phyloP scores from a whole-genome alignment of 2,888 invertebrate genomes.

The Drosophila pegasa region DNA sequence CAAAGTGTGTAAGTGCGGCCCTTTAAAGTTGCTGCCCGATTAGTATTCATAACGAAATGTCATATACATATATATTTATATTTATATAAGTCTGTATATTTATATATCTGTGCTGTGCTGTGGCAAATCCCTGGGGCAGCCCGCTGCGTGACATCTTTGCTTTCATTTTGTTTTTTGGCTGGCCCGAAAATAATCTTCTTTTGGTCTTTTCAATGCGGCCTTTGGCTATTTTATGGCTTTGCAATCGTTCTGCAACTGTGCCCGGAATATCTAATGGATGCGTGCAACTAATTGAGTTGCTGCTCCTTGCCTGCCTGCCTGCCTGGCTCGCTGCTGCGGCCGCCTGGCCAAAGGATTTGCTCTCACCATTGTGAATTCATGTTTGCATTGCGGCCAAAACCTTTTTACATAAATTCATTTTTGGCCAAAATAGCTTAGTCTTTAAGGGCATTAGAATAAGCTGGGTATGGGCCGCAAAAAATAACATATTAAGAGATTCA shows the following conservation, averaged over 20 bases:
- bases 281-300: slow-evolving; percentile 78
- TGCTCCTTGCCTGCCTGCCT: slow-evolving; percentile 30
- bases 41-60: slow-evolving; percentile 82
- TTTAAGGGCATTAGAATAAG: slow-evolving; percentile 35
- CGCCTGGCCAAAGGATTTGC: slow-evolving; percentile 44
- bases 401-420: slow-evolving; percentile 53
- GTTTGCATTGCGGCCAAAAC: slow-evolving; percentile 47
- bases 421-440: slow-evolving; percentile 38
- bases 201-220: slow-evolving; percentile 68
- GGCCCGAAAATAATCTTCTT: slow-evolving; percentile 40
- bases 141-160: slow-evolving; percentile 73
- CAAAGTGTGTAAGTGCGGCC: slow-evolving; percentile 31
- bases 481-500: slow-evolving; percentile 11
- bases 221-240: slow-evolving; percentile 78
- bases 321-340: slow-evolving; percentile 5
- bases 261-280: slow-evolving; percentile 76
- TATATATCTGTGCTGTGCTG: slow-evolving; percentile 34
- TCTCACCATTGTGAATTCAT: slow-evolving; percentile 25
- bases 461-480: not conserved
- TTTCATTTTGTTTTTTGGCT: slow-evolving; percentile 60
- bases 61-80: slow-evolving; percentile 52
- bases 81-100: slow-evolving; percentile 31
- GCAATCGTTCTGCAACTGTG: slow-evolving; percentile 75
- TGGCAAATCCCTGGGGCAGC: slow-evolving; percentile 67
- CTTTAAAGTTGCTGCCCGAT: slow-evolving; percentile 46